Percentiles rank a stretch among this genome's conserved stretches.
phyloP scores from a whole-genome alignment of 2,797 vertebrate species.

The Sparidentex hasta region DNA sequence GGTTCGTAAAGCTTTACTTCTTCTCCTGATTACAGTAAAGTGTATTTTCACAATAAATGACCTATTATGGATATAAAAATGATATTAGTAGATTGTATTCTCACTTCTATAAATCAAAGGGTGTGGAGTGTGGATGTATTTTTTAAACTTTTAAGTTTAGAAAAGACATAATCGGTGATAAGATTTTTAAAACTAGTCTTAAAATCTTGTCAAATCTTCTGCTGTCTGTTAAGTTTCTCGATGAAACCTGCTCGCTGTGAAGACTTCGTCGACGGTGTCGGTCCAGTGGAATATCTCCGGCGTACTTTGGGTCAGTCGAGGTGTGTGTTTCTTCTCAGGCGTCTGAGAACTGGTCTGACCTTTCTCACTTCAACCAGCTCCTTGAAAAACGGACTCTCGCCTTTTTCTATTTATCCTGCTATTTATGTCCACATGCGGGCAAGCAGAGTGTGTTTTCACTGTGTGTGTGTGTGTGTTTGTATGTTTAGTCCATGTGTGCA shows the following conservation, averaged over 20 bases:
- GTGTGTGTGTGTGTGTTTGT: slow-evolving; percentile 35
- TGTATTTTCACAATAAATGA: neutral
- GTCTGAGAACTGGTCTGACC: slow-evolving; percentile 67
- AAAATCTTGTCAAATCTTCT: neutral
- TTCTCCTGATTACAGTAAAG: neutral
- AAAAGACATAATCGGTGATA: no score
- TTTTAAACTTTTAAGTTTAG: no score
- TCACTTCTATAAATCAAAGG: neutral
- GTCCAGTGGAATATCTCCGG: neutral
- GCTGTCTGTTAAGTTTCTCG: neutral
- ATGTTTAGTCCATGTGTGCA: slow-evolving; percentile 30
- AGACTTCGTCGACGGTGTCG: neutral
- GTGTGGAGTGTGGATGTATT: no score
- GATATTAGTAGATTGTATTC: neutral
- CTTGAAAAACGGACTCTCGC: slow-evolving; percentile 59
- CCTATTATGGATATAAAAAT: neutral
- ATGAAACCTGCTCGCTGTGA: neutral
- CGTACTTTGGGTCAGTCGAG: slow-evolving; percentile 63
- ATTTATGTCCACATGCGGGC: slow-evolving; percentile 75
- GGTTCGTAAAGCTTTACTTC: neutral
- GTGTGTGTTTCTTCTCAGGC: slow-evolving; percentile 57
- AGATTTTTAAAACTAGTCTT: neutral
- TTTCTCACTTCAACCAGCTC: slow-evolving; percentile 57
- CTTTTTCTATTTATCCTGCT: slow-evolving; percentile 80
- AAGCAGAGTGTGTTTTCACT: slow-evolving; percentile 43